Evolutionary conservation across 2,797 vertebrate genomes (phyloP).

Genomic region (Hozukius guyotensis): DNA sequence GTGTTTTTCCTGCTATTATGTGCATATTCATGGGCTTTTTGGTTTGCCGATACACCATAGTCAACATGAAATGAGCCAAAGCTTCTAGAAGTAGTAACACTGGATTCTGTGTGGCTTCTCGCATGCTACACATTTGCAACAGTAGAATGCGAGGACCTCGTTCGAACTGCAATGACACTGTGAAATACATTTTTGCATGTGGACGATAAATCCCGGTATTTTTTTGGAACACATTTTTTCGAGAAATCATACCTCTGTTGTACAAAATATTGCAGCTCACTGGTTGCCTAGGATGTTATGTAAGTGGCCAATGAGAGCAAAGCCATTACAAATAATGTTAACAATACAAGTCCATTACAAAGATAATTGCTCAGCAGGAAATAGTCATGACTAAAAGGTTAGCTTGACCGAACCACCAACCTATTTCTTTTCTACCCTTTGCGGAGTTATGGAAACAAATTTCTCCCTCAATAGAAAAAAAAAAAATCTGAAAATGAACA

Average conservation of each 20-base stretch:
- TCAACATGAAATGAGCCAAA: neutral
- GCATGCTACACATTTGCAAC: neutral
- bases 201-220: neutral
- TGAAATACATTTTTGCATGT: neutral
- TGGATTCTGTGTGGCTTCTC: neutral
- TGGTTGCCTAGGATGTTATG: neutral
- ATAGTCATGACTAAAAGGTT: constrained; percentile 13
- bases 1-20: neutral
- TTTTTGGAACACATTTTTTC: neutral
- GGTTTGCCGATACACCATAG: neutral
- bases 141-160: neutral
- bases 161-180: neutral
- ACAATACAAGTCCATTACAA: constrained; percentile 3
- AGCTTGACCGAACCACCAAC: neutral
- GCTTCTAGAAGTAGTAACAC: neutral
- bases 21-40: neutral
- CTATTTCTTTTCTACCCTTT: neutral
- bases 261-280: neutral
- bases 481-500: constrained; percentile 4
- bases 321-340: neutral
- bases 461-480: neutral
- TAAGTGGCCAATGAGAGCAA: neutral
- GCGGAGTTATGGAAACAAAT: neutral
- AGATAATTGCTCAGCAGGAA: constrained; percentile 27
- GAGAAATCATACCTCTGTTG: neutral